Percentiles rank a stretch among this genome's conserved stretches.
phyloP scores from a whole-genome alignment of 2,113 vertebrate species.

The Oxygymnocypris stewartii region DNA sequence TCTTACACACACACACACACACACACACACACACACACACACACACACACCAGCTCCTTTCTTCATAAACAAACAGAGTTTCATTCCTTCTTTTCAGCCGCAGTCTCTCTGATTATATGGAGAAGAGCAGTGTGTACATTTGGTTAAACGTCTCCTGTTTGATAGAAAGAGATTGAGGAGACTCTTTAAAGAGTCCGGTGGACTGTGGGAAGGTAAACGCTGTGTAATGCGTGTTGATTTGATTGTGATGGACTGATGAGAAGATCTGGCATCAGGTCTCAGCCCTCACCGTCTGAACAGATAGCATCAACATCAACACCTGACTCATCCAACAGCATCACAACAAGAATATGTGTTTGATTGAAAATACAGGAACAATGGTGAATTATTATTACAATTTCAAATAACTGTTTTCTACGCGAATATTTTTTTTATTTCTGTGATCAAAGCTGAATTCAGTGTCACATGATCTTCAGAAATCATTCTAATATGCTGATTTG shows the following conservation, averaged over 20 bases:
- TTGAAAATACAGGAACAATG: background rate
- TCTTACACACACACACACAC: no score
- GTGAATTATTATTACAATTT: background rate
- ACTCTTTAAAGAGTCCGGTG: background rate
- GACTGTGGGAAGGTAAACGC: background rate
- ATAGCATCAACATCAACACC: background rate
- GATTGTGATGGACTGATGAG: constrained; percentile 9
- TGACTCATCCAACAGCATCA: background rate
- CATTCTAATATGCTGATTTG: no score
- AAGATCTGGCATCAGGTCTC: background rate
- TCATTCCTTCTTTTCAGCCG: background rate
- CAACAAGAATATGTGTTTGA: background rate
- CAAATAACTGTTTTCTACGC: background rate
- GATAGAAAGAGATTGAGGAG: background rate
- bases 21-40: background rate
- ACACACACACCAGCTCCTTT: no score
- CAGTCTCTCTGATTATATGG: background rate
- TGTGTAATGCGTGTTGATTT: constrained; percentile 4
- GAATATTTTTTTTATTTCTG: no score
- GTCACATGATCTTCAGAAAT: background rate
- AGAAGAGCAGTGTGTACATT: background rate
- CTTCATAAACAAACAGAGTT: background rate
- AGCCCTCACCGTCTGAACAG: background rate
- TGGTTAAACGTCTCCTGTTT: no score
- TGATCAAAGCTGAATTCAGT: no score